A percentile compares a stretch with the other conserved stretches of the same genome.
Evolutionary conservation across 2,888 invertebrate genomes (phyloP).

Genomic region (Dorcus hopei): DNA sequence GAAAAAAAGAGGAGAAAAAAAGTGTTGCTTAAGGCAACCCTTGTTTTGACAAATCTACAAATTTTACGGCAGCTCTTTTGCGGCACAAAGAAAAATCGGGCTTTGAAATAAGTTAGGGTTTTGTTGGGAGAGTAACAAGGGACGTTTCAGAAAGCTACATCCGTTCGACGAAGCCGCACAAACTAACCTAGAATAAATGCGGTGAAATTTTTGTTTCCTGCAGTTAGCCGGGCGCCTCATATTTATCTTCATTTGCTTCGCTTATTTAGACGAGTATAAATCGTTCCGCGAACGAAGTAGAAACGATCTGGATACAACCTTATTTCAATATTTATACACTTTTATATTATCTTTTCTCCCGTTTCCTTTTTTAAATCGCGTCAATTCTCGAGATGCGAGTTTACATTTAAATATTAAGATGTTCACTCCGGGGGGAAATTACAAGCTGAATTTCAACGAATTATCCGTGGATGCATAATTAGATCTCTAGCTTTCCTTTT

Average conservation of each 20-base stretch:
- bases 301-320: conserved; percentile 23
- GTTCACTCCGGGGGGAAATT: conserved; percentile 33
- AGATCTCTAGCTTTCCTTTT: background rate
- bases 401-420: conserved; percentile 35
- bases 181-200: background rate
- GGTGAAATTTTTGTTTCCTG: conserved; percentile 5
- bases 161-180: no score
- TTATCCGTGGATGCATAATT: conserved; percentile 25
- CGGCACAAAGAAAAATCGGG: no score
- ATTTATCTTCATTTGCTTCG: conserved; percentile 29
- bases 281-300: conserved; percentile 5
- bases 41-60: no score
- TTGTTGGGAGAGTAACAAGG: no score
- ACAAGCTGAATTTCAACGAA: conserved; percentile 24
- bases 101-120: no score
- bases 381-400: conserved; percentile 30
- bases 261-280: conserved; percentile 25
- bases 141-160: no score
- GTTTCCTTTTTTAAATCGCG: conserved; percentile 25
- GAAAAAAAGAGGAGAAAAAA: no score
- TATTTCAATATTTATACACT: conserved; percentile 34
- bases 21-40: no score
- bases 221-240: conserved; percentile 13
- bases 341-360: conserved; percentile 23
- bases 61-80: no score